Evolutionary conservation across 2,113 vertebrate species (phyloP).

Genomic region (Pycnonotus jocosus): DNA sequence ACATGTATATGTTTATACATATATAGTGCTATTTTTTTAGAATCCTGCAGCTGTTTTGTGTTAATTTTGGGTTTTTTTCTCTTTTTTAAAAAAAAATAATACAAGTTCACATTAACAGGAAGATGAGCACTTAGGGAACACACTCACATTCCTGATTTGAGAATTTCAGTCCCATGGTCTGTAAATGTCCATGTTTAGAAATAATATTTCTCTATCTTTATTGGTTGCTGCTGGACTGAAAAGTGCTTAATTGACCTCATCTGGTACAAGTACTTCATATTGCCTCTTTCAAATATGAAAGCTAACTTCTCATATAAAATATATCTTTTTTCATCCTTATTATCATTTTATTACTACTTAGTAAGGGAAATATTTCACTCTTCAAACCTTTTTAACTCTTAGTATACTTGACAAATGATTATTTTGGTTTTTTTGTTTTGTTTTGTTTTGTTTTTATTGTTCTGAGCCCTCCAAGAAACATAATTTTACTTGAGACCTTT

Average conservation of each 20-base stretch:
- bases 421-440: background rate
- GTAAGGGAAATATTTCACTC: background rate
- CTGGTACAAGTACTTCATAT: background rate
- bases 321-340: background rate
- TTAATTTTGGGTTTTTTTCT: background rate
- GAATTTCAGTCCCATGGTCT: background rate
- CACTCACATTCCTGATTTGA: background rate
- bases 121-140: background rate
- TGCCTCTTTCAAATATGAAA: background rate
- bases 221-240: background rate
- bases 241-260: background rate
- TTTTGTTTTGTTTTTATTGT: background rate
- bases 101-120: background rate
- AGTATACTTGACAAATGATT: background rate
- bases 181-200: background rate
- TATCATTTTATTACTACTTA: background rate
- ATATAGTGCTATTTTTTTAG: background rate
- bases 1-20: no score
- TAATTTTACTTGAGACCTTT: background rate
- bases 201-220: background rate
- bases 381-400: background rate
- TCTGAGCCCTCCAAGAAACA: background rate
- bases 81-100: background rate
- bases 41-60: rapidly evolving
- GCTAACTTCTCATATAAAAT: background rate